Evolutionary conservation across 2,888 invertebrate genomes (phyloP), one percentile per base, ranked within the genome.

Genomic region (Lasius platythorax): DNA sequence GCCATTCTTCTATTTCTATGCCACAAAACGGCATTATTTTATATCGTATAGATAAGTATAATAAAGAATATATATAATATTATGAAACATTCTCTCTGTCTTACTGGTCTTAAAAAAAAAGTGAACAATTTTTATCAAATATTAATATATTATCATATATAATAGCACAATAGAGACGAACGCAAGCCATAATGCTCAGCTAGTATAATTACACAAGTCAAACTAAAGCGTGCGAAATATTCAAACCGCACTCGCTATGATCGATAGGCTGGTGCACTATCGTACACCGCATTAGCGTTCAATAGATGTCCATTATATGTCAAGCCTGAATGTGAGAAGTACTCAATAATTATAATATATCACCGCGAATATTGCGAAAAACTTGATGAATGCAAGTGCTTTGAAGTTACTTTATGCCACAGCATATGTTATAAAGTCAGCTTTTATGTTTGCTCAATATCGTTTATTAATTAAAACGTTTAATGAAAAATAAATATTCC

Each of bases 241-340:
- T 70, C 28, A 37, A 50, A 23, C 33, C 15, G 12, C 8, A n/a
- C 4, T 11, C n/a, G 0, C 23, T 76, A 18, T 58, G 30, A 43
- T 78, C 43, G 18, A 58, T 56, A 68, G 58, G 15, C 23, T 30
- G 15, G 5, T 18, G 30, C 15, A 43, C 40, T 68, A 76, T 66
- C 12, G 23, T 43, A n/a, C 5, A 23, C 30, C 33, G 11, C 9
- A 78, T 56, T 40, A 40, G 23, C 15, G 33, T 78, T 43, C 37
- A 67, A 43, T 67, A n/a, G 30, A 11, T 78, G 58, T 68, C 56
- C 9, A 30, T 67, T 67, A 56, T 78, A 67, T n/a, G 40, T 78
- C 37, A 58, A 68, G 15, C 11, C 40, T 58, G 11, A 33, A 1
- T n/a, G 37, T 37, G 66, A 53, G 66, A 76, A 66, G 53, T 66